Percentiles rank a stretch among this genome's conserved stretches.
These are phyloP conservation scores for Salminus brasiliensis DNA, from an alignment of 2,113 vertebrate genomes.

Conservation along the genomic window DNA sequence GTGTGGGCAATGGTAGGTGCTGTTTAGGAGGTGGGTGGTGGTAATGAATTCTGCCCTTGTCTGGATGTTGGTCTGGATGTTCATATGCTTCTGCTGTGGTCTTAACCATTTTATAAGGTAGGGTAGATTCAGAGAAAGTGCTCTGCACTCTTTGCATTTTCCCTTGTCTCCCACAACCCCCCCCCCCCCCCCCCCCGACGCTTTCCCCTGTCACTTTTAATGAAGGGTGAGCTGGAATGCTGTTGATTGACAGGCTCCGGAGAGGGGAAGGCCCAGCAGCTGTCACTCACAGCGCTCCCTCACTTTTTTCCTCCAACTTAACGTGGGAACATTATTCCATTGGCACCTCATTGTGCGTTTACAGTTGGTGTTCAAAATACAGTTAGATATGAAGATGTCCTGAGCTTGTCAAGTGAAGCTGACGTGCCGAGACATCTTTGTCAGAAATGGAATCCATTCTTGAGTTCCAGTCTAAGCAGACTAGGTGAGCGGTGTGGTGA, in stretches of 20 bases:
- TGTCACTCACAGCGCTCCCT: conserved; percentile 4
- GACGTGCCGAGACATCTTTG: background rate
- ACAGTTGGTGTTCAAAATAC: background rate
- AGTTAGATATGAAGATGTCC: background rate
- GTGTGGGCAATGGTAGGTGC: too few relatives aligned
- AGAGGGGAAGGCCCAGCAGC: background rate
- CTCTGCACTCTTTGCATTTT: too few relatives aligned
- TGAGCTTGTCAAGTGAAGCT: background rate
- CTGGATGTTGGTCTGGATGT: too few relatives aligned
- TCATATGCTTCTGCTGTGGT: too few relatives aligned
- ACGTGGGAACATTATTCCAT: background rate
- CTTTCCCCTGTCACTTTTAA: background rate
- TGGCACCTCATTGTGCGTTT: background rate
- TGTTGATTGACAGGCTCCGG: background rate
- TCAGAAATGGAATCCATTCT: background rate
- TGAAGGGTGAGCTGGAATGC: conserved; percentile 4
- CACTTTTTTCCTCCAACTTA: background rate
- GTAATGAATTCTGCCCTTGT: too few relatives aligned
- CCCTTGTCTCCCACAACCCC: background rate
- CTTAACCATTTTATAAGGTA: too few relatives aligned
- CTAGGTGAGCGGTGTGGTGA: too few relatives aligned
- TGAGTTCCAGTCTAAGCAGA: too few relatives aligned
- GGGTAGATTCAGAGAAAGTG: too few relatives aligned
- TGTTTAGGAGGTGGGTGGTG: too few relatives aligned
- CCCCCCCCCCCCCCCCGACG: background rate